A percentile compares a stretch with the other conserved stretches of the same genome.
These are phyloP conservation scores for Stramonita haemastoma DNA, from an alignment of 2,888 invertebrate genomes.

Conservation along the genomic window DNA sequence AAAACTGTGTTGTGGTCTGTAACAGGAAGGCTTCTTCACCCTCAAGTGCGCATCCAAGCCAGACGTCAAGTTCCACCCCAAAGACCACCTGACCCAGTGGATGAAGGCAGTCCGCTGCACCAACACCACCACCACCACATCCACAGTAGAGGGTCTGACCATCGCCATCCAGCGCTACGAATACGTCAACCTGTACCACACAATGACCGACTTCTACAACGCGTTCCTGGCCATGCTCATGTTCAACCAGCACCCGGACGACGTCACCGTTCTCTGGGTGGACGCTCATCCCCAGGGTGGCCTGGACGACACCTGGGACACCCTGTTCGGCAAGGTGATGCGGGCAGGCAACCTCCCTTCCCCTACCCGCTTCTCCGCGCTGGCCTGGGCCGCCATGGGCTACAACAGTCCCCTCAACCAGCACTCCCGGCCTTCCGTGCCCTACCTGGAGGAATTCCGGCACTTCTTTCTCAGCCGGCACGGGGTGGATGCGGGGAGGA, in stretches of 20 bases:
- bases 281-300: slow-evolving; percentile 74
- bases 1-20: neutral
- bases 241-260: slow-evolving; percentile 56
- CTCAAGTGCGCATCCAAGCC: slow-evolving; percentile 31
- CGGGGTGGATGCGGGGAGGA: slow-evolving; percentile 33
- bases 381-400: slow-evolving; percentile 71
- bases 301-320: slow-evolving; percentile 70
- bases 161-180: slow-evolving; percentile 70
- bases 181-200: slow-evolving; percentile 73
- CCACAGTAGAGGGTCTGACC: slow-evolving; percentile 51
- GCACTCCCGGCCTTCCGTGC: slow-evolving; percentile 58
- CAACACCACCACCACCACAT: neutral
- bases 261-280: slow-evolving; percentile 67
- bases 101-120: neutral
- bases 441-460: slow-evolving; percentile 71
- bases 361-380: slow-evolving; percentile 55
- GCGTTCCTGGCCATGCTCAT: slow-evolving; percentile 64
- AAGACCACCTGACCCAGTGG: slow-evolving; percentile 34
- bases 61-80: neutral
- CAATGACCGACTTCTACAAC: slow-evolving; percentile 72
- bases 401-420: slow-evolving; percentile 71
- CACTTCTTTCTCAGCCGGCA: slow-evolving; percentile 68
- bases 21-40: slow-evolving; percentile 36
- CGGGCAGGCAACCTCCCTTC: slow-evolving; percentile 60
- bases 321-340: slow-evolving; percentile 65